Evolutionary conservation across 2,888 invertebrate genomes (phyloP), one percentile per base, ranked within the genome.

Genomic region (Napeogenes sylphis): DNA sequence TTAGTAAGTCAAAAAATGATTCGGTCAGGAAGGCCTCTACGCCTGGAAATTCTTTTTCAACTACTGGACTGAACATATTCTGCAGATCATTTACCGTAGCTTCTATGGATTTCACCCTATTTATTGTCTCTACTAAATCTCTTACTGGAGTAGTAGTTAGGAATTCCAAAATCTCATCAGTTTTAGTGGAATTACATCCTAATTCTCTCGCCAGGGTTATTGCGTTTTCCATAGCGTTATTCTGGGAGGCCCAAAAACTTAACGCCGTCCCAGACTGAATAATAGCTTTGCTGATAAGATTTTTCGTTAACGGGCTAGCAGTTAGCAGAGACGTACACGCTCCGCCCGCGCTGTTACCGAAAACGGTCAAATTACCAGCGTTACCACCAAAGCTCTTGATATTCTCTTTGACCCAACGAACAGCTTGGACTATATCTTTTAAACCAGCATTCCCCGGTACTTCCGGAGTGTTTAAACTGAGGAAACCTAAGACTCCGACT

Each of bases 371-470:
- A 70, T 90, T 90, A 0, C 84, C 82, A 0, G 89, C 75, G 56
- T 86, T 88, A 2, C 90, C 90, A 0, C 90, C 90, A 47, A 90
- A 90, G 59, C 78, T 82, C 2, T 83, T 76, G 4, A 90, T 87
- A 51, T 90, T 90, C 2, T 79, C 79, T 47, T 89, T 89, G 0
- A 90, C 74, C 90, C 90, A 90, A 47, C 80, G 77, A 0, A 90
- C 59, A 0, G 89, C 90, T 67, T 80, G 80, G 0, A 83, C 77
- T n/a, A 86, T 77, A 59, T 90, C 90, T 71, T 88, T 90, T 0
- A 90, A 51, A 0, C 90, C 90, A 32, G 89, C 90, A 30, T 90
- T 90, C 4, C 90, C 90, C 0, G 90, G 90, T 0, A 90, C 81
- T 56, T 90, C 90, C 2, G 89, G 86, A 0, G 86, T 90, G 72